Conservation (phyloP, 1,140 invertebrate species). For the Caerostris extrusa region DNA sequence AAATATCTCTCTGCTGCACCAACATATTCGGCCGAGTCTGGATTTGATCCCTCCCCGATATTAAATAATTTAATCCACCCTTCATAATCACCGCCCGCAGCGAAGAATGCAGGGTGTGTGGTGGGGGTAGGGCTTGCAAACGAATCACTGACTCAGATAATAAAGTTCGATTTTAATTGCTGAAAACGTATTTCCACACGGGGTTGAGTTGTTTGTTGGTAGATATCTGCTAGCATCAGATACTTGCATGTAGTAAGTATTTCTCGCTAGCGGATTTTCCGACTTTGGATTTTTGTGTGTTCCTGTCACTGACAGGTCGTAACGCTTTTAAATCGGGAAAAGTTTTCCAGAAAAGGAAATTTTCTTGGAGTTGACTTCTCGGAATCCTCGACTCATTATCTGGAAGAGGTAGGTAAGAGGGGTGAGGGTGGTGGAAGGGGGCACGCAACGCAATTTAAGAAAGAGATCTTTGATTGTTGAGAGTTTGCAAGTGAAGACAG, state of each 20-base stretch:
- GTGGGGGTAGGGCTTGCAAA: neutral
- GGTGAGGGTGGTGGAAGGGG: too few relatives aligned
- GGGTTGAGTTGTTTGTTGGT: slow-evolving; percentile 17
- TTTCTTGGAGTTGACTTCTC: slow-evolving; percentile 32
- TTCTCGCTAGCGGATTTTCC: neutral
- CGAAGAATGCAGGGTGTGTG: neutral
- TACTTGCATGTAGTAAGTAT: neutral
- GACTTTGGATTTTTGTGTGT: slow-evolving; percentile 9
- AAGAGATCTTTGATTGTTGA: too few relatives aligned
- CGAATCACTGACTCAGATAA: slow-evolving; percentile 3
- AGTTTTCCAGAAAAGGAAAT: neutral
- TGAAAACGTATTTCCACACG: neutral
- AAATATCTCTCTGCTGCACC: slow-evolving; percentile 9
- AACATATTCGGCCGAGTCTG: slow-evolving; percentile 41
- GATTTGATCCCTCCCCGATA: slow-evolving; percentile 3
- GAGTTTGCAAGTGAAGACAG: too few relatives aligned
- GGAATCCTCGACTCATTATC: slow-evolving; percentile 46
- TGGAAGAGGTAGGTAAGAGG: neutral
- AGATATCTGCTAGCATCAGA: neutral
- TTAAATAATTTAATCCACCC: slow-evolving; percentile 67
- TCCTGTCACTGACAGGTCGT: slow-evolving; percentile 37
- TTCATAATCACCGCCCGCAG: slow-evolving; percentile 28
- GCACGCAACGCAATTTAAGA: too few relatives aligned
- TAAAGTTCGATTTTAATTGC: slow-evolving; percentile 63
- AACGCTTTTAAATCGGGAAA: slow-evolving; percentile 1